A percentile compares a stretch with the other conserved stretches of the same genome.
These are phyloP conservation scores for Himalopsyche japonica DNA, from an alignment of 2,888 invertebrate species.

Conservation along the genomic window DNA sequence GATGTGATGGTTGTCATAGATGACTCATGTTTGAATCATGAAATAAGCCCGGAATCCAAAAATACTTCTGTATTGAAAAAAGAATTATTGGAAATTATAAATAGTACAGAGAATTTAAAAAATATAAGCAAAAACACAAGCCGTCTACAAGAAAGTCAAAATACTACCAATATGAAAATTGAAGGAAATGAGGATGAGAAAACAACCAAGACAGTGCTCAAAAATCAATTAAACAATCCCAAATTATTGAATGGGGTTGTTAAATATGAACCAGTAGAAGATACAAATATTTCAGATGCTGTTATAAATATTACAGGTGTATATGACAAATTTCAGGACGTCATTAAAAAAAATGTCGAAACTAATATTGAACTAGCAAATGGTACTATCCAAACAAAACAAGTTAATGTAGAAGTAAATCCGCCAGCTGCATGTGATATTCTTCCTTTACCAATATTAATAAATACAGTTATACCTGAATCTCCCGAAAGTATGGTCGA, in stretches of 20 bases:
- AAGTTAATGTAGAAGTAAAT: conserved; percentile 16
- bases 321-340: background rate
- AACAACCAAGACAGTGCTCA: background rate
- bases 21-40: background rate
- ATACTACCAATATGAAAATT: background rate
- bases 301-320: background rate
- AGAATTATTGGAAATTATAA: background rate
- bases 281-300: background rate
- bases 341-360: background rate
- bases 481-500: background rate
- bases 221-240: background rate
- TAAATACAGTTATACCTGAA: background rate
- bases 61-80: background rate
- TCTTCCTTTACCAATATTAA: background rate
- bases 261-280: background rate
- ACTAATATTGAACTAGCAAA: background rate
- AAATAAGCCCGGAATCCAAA: background rate
- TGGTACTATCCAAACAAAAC: background rate
- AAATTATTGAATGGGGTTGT: background rate
- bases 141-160: background rate
- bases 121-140: background rate
- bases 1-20: conserved; percentile 25
- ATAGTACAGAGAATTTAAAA: background rate
- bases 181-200: background rate
- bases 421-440: no score